phyloP scores from a whole-genome alignment of 92 coral and sea anemone genomes.

The Zoanthus sansibaricus region DNA sequence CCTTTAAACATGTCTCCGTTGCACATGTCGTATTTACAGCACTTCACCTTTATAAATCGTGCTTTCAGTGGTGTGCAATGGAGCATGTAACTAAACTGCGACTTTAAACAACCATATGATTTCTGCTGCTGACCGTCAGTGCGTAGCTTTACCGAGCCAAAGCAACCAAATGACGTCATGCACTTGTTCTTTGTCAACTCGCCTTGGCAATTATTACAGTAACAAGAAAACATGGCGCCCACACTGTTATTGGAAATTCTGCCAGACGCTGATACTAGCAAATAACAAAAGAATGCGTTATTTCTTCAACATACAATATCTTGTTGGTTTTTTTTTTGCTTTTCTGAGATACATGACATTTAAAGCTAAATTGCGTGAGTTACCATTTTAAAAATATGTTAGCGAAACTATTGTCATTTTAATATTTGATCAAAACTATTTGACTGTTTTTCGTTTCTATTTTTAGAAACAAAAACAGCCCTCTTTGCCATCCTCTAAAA shows the following conservation, averaged over 20 bases:
- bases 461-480: too few species aligned
- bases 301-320: not conserved
- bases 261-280: not conserved
- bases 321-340: not conserved
- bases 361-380: not conserved
- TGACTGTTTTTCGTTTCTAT: too few species aligned
- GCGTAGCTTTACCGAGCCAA: constrained; percentile 41
- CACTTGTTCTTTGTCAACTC: constrained; percentile 46
- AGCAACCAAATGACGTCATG: constrained; percentile 52
- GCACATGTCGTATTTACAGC: constrained; percentile 75
- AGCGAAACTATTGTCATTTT: too few species aligned
- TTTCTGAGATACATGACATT: not conserved
- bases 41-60: constrained; percentile 48
- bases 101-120: constrained; percentile 59
- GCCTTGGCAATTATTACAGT: constrained; percentile 54
- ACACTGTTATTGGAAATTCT: constrained; percentile 6
- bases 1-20: constrained; percentile 3
- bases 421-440: too few species aligned
- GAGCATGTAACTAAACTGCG: constrained; percentile 4
- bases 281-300: not conserved
- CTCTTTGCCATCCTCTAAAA: too few species aligned
- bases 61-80: constrained; percentile 29
- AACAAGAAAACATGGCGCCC: constrained; percentile 43
- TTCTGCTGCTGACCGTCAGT: constrained; percentile 43
- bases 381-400: too few species aligned